These are phyloP conservation scores for Eledona agricola DNA, from an alignment of 2,888 invertebrate genomes.

Conservation along the genomic window DNA sequence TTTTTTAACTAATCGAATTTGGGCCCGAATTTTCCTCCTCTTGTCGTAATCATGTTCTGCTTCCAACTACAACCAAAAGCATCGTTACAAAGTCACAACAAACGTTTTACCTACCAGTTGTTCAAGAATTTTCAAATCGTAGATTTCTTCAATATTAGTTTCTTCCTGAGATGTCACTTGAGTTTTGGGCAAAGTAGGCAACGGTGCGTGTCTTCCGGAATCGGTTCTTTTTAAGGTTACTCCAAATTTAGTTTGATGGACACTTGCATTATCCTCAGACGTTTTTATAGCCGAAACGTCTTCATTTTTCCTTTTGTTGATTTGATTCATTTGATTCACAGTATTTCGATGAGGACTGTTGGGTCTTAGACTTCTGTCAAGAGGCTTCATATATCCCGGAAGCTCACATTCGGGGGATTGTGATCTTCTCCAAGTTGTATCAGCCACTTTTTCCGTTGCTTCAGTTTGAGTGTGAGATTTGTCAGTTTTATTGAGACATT, in stretches of 20 bases:
- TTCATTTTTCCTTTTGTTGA: too few relatives aligned
- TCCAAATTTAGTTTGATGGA: slow-evolving; percentile 69
- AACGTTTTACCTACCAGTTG: slow-evolving; percentile 68
- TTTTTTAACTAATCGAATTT: slow-evolving; percentile 78
- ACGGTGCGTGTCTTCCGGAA: slow-evolving; percentile 64
- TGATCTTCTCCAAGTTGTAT: slow-evolving; percentile 24
- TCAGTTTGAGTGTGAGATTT: slow-evolving; percentile 31
- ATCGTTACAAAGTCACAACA: slow-evolving; percentile 16
- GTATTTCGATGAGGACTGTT: slow-evolving; percentile 46
- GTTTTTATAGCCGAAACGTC: slow-evolving; percentile 31
- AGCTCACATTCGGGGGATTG: slow-evolving; percentile 37
- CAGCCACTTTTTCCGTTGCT: slow-evolving; percentile 34
- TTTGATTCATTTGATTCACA: slow-evolving; percentile 29
- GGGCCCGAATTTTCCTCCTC: slow-evolving; percentile 77
- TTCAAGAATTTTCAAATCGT: slow-evolving; percentile 75
- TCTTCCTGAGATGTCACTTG: slow-evolving; percentile 60
- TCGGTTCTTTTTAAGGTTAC: slow-evolving; percentile 71
- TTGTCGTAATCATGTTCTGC: slow-evolving; percentile 81
- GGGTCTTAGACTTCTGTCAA: slow-evolving; percentile 44
- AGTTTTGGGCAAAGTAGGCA: slow-evolving; percentile 57
- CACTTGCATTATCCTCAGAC: slow-evolving; percentile 48
- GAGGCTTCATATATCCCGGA: slow-evolving; percentile 38
- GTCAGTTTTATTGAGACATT: slow-evolving; percentile 41
- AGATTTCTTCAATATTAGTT: slow-evolving; percentile 74
- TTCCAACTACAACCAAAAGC: slow-evolving; percentile 69